These are phyloP conservation scores for Aricia agestis DNA, from an alignment of 1,140 invertebrate species.

Conservation along the genomic window DNA sequence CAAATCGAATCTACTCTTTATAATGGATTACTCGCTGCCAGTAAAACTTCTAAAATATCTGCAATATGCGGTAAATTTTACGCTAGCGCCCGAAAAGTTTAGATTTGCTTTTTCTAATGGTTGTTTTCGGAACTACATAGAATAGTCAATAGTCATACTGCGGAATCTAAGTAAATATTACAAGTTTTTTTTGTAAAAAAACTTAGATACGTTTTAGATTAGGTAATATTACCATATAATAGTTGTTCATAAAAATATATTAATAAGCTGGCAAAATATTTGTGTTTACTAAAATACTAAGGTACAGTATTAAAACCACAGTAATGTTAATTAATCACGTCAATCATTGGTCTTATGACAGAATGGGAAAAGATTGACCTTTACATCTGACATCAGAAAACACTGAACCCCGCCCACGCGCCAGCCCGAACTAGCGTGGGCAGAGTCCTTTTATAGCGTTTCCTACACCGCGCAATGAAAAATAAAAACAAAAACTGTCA, in stretches of 20 bases:
- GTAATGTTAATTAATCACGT: background rate
- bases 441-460: background rate
- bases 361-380: background rate
- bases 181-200: too few relatives aligned
- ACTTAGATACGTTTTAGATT: too few relatives aligned
- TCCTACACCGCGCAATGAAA: background rate
- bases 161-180: background rate
- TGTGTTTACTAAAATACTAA: too few relatives aligned
- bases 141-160: background rate
- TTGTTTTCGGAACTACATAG: conserved; percentile 10
- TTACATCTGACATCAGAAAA: background rate
- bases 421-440: background rate
- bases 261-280: too few relatives aligned
- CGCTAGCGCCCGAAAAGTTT: conserved; percentile 23
- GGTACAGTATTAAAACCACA: too few relatives aligned
- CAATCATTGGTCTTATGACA: background rate
- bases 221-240: too few relatives aligned
- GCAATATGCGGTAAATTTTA: conserved; percentile 22
- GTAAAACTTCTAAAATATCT: conserved; percentile 20
- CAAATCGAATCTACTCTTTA: conserved; percentile 17
- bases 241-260: too few relatives aligned
- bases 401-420: background rate
- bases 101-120: conserved; percentile 14
- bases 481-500: background rate
- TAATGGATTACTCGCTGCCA: conserved; percentile 21